Conservation (phyloP, 1,140 invertebrate genomes). For the Brachionus angularis region DNA sequence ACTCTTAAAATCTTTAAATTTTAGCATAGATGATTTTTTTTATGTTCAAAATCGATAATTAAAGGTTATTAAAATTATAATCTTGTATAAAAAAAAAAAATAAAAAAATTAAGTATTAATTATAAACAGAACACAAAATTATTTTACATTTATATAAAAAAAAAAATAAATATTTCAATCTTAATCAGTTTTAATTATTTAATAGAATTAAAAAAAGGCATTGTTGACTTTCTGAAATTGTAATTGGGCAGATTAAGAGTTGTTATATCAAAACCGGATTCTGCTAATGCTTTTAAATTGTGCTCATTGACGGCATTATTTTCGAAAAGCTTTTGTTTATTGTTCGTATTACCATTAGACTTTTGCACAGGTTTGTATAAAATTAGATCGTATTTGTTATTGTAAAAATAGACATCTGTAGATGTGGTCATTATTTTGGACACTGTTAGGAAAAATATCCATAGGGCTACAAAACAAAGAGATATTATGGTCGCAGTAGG, state of each 20-base stretch:
- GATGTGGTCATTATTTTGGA: constrained; percentile 10
- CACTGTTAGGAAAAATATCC: not conserved
- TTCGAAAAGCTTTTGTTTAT: constrained; percentile 7
- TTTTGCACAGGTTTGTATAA: constrained; percentile 14
- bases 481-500: constrained; percentile 9
- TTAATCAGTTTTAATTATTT: no score
- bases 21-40: no score
- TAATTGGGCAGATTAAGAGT: not conserved
- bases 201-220: not conserved
- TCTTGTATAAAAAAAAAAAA: no score
- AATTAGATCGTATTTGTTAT: constrained; percentile 38
- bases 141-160: no score
- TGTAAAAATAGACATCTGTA: not conserved
- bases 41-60: no score
- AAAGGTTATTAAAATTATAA: no score
- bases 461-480: not conserved
- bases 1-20: no score
- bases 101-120: no score
- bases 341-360: not conserved
- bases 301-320: not conserved
- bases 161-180: no score
- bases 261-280: constrained; percentile 16
- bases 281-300: not conserved
- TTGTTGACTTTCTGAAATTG: not conserved
- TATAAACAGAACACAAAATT: no score